Evolutionary conservation across 2,113 vertebrate genomes (phyloP).

Genomic region (Thryonomys swinderianus): DNA sequence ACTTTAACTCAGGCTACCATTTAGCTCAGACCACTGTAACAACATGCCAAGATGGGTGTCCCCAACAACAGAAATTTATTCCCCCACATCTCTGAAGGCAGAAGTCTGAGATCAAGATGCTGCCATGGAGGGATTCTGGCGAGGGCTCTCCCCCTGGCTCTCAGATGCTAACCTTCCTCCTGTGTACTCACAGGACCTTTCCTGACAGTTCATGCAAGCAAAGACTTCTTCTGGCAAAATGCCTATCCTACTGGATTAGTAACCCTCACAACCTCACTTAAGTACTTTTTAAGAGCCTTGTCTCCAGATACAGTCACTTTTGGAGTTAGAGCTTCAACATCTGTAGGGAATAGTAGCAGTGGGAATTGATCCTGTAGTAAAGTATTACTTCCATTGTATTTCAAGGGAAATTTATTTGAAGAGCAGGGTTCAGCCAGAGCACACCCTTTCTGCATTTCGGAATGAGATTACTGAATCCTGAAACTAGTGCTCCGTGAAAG

Average conservation of each 20-base stretch:
- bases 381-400: background rate
- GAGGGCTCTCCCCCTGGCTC: background rate
- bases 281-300: background rate
- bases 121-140: background rate
- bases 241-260: background rate
- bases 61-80: background rate
- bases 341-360: background rate
- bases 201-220: background rate
- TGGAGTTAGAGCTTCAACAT: background rate
- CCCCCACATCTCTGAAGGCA: background rate
- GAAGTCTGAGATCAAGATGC: background rate
- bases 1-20: background rate
- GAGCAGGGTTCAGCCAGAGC: background rate
- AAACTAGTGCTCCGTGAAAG: background rate
- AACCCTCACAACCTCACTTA: background rate
- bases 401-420: slow-evolving; percentile 9
- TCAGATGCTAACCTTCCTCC: background rate
- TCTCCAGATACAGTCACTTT: background rate
- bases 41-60: background rate
- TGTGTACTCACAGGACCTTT: background rate
- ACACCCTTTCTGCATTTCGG: background rate
- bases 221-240: background rate
- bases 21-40: background rate
- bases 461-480: background rate
- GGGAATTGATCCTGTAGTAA: background rate